Conservation (phyloP, 1,140 invertebrate genomes). For the Drosophila littoralis region DNA sequence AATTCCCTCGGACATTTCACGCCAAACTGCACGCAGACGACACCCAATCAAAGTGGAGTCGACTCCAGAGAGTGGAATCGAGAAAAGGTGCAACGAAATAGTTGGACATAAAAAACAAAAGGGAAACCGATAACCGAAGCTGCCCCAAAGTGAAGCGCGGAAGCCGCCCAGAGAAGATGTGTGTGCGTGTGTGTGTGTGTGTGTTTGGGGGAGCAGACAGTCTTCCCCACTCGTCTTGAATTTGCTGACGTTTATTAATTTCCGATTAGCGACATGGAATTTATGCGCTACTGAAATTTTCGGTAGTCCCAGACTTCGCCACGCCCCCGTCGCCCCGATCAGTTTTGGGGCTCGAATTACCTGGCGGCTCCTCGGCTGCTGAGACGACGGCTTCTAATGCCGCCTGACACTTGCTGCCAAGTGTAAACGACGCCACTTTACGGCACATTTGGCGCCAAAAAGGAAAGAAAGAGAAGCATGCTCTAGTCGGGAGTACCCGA, state of each 20-base stretch:
- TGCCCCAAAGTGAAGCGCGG: slow-evolving; percentile 35
- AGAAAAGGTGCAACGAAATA: slow-evolving; percentile 43
- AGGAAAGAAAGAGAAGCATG: background rate
- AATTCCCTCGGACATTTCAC: slow-evolving; percentile 76
- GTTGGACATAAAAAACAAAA: slow-evolving; percentile 43
- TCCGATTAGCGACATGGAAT: slow-evolving; percentile 76
- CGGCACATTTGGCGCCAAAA: slow-evolving; percentile 36
- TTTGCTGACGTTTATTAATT: slow-evolving; percentile 72
- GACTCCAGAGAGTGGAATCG: background rate
- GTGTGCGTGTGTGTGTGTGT: background rate
- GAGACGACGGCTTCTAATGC: slow-evolving; percentile 59
- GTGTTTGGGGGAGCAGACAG: background rate
- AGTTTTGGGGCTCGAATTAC: slow-evolving; percentile 51
- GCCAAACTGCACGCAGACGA: slow-evolving; percentile 79
- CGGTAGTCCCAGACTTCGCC: slow-evolving; percentile 6
- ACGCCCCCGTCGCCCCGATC: background rate
- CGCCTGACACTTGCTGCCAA: slow-evolving; percentile 70
- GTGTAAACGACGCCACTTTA: slow-evolving; percentile 65
- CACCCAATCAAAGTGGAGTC: slow-evolving; percentile 72
- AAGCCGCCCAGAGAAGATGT: slow-evolving; percentile 30
- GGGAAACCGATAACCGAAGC: slow-evolving; percentile 40
- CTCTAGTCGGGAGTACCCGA: too few relatives aligned
- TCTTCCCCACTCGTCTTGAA: slow-evolving; percentile 33
- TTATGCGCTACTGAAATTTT: slow-evolving; percentile 71
- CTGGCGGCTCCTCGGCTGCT: background rate